These are phyloP conservation scores for Saimiri boliviensis DNA, from an alignment of 2,113 vertebrate genomes.

Conservation along the genomic window DNA sequence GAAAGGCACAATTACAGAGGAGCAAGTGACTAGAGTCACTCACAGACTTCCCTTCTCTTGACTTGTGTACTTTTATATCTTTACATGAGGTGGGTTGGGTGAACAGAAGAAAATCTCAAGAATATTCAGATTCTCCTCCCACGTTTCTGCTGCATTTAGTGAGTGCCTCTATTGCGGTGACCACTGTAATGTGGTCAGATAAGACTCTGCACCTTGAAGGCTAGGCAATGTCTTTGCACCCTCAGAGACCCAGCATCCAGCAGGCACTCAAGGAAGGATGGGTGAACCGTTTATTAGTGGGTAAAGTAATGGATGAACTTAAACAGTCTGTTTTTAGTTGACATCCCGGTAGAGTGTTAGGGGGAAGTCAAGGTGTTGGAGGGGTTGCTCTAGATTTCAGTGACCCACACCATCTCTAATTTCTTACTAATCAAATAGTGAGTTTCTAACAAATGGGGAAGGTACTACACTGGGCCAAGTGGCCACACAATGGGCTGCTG, in stretches of 20 bases:
- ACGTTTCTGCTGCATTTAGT: fast-evolving
- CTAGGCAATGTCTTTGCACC: neutral
- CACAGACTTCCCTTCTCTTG: neutral
- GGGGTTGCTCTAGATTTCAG: neutral
- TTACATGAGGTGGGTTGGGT: neutral
- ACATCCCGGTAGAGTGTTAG: neutral
- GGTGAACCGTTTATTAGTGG: neutral
- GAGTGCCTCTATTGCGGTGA: fast-evolving
- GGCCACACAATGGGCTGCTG: neutral
- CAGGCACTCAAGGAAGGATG: neutral
- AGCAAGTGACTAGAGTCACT: neutral
- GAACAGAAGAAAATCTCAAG: neutral
- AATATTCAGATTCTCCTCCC: neutral
- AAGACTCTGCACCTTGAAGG: neutral
- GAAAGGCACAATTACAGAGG: neutral
- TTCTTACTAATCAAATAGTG: neutral
- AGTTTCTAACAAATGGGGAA: neutral
- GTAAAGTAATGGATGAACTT: neutral
- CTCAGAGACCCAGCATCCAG: neutral
- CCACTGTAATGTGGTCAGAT: fast-evolving
- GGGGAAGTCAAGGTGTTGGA: neutral
- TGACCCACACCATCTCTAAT: neutral
- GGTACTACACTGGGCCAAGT: neutral
- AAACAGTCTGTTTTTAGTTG: neutral
- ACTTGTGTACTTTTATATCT: neutral